Conservation (phyloP, 2,888 invertebrate genomes). For the Parochlus steinenii region DNA sequence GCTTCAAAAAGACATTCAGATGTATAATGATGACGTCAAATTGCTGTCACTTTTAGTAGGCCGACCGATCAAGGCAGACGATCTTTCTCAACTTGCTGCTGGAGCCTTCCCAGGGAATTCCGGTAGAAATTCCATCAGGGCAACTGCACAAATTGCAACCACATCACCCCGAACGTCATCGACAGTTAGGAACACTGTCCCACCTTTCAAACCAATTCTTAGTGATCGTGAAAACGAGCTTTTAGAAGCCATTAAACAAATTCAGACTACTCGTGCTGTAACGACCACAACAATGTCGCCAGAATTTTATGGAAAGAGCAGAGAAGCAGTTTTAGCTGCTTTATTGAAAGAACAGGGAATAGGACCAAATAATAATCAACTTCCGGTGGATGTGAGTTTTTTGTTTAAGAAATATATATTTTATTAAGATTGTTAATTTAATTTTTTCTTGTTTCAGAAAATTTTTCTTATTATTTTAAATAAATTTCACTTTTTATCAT, state of each 20-base stretch:
- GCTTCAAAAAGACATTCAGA: constrained; percentile 17
- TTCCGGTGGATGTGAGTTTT: constrained; percentile 21
- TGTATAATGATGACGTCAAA: constrained; percentile 19
- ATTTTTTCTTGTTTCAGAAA: constrained; percentile 6
- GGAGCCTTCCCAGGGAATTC: too few species aligned
- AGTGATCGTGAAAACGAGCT: constrained; percentile 35
- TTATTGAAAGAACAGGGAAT: constrained; percentile 54
- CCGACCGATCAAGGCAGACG: constrained; percentile 18
- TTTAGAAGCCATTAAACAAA: constrained; percentile 31
- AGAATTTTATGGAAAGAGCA: too few species aligned
- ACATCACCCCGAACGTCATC: constrained; percentile 18
- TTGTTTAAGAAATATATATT: not conserved
- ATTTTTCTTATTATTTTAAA: too few species aligned
- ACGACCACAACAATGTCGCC: constrained; percentile 21
- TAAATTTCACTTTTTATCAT: too few species aligned
- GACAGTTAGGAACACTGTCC: constrained; percentile 20
- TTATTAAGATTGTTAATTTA: not conserved
- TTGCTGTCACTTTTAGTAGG: constrained; percentile 20
- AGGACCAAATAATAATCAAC: constrained; percentile 38
- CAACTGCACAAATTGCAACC: constrained; percentile 23
- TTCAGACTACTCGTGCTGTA: constrained; percentile 20
- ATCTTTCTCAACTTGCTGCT: constrained; percentile 17
- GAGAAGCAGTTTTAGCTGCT: constrained; percentile 51
- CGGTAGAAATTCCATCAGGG: constrained; percentile 20
- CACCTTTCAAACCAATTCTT: constrained; percentile 33